Evolutionary conservation across 2,888 invertebrate species (phyloP).

Genomic region (Tipula lateralis): DNA sequence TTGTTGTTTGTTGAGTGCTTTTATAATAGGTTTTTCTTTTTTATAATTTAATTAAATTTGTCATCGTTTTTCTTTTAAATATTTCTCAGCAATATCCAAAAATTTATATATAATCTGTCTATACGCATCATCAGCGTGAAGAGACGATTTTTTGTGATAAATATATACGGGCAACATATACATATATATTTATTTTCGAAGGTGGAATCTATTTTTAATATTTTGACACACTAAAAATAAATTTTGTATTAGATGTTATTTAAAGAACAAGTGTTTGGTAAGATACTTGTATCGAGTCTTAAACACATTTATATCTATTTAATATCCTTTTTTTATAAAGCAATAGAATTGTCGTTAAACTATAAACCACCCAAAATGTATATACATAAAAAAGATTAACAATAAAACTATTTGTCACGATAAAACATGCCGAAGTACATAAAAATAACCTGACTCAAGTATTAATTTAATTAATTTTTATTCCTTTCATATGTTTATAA

Average conservation of each 20-base stretch:
- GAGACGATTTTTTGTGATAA: not conserved
- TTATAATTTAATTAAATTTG: not conserved
- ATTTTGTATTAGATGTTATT: not conserved
- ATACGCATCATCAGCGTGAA: not conserved
- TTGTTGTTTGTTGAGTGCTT: slow-evolving; percentile 3
- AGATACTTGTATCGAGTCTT: not conserved
- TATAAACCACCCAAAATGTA: not conserved
- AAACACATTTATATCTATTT: not conserved
- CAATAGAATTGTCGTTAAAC: not conserved
- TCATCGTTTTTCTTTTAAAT: not conserved
- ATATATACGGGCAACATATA: not conserved
- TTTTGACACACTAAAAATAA: not conserved
- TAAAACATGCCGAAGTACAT: not conserved
- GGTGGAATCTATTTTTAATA: not conserved
- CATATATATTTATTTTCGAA: not conserved
- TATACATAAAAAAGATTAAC: too few relatives aligned
- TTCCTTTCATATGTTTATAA: not conserved
- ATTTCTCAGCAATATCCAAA: not conserved
- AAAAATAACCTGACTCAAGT: slow-evolving; percentile 19
- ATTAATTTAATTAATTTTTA: not conserved
- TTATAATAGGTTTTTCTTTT: not conserved
- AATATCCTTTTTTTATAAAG: not conserved
- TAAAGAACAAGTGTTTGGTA: not conserved
- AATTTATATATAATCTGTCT: not conserved
- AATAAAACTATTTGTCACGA: not conserved